A percentile compares a stretch with the other conserved stretches of the same genome.
Conservation (phyloP, 2,888 invertebrate species). For the Mythimna lalbum region DNA sequence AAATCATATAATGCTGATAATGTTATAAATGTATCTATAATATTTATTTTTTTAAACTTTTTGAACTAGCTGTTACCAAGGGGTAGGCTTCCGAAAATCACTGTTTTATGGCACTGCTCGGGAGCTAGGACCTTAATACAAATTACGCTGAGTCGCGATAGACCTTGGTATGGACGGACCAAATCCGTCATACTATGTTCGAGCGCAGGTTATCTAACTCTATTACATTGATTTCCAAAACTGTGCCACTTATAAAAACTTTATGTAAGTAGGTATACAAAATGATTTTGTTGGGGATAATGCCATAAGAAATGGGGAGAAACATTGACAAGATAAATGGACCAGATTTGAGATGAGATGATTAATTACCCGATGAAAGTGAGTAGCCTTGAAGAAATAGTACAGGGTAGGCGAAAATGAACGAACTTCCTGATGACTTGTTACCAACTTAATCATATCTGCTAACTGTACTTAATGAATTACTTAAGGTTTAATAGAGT, state of each 20-base stretch:
- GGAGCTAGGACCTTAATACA: no score
- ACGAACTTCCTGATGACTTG: constrained; percentile 39
- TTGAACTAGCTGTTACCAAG: no score
- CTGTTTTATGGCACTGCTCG: no score
- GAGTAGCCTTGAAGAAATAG: constrained; percentile 44
- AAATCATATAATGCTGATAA: no score
- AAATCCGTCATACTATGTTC: no score
- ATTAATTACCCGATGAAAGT: constrained; percentile 42
- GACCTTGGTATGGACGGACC: no score
- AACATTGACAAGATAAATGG: constrained; percentile 56
- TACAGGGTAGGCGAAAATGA: constrained; percentile 29
- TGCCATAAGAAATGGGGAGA: constrained; percentile 50
- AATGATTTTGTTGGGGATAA: constrained; percentile 32
- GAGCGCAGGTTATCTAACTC: no score
- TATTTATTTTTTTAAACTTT: no score
- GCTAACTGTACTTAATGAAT: constrained; percentile 16
- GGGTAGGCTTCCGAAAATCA: no score
- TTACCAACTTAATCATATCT: constrained; percentile 9
- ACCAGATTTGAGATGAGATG: constrained; percentile 53
- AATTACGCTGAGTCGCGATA: no score
- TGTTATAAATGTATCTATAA: no score
- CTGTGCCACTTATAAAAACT: neutral
- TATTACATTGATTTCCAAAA: no score
- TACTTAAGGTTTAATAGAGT: neutral
- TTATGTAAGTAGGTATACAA: constrained; percentile 11